Evolutionary conservation across 2,888 invertebrate species (phyloP).

Genomic region (Matsumyia berberina): DNA sequence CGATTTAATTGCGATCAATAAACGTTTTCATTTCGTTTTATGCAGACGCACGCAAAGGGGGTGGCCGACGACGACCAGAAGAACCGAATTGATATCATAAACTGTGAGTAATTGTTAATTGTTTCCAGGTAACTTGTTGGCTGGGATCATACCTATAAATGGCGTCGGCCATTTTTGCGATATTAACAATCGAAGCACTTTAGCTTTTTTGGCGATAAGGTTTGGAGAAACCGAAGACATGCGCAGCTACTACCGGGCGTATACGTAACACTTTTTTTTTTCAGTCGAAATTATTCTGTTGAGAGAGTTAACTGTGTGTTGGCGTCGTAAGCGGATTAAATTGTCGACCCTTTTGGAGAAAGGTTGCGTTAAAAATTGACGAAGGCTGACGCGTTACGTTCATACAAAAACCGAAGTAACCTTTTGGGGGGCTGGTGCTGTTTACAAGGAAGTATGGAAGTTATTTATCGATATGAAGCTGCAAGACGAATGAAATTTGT

Average conservation of each 20-base stretch:
- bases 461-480: too few relatives aligned
- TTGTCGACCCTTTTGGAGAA: neutral
- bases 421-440: too few relatives aligned
- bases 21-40: conserved; percentile 60
- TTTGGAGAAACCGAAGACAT: conserved; percentile 1
- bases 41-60: neutral
- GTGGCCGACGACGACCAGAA: conserved; percentile 19
- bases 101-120: conserved; percentile 65
- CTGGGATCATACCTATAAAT: conserved; percentile 50
- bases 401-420: neutral
- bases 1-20: conserved; percentile 75
- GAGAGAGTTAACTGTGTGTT: neutral
- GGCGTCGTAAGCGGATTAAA: neutral
- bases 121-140: conserved; percentile 45
- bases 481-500: too few relatives aligned
- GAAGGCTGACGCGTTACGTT: neutral
- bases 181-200: conserved; percentile 13
- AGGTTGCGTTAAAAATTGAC: neutral
- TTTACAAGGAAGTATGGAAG: too few relatives aligned
- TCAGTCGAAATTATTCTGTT: neutral
- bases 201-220: conserved; percentile 46
- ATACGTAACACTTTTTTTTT: conserved; percentile 55
- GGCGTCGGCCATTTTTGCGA: conserved; percentile 35
- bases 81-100: conserved; percentile 55
- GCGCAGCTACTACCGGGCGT: conserved; percentile 30